Percentiles rank a stretch among this genome's conserved stretches.
Conservation (phyloP, 2,888 invertebrate species). For the Stenotaenia linearis region DNA sequence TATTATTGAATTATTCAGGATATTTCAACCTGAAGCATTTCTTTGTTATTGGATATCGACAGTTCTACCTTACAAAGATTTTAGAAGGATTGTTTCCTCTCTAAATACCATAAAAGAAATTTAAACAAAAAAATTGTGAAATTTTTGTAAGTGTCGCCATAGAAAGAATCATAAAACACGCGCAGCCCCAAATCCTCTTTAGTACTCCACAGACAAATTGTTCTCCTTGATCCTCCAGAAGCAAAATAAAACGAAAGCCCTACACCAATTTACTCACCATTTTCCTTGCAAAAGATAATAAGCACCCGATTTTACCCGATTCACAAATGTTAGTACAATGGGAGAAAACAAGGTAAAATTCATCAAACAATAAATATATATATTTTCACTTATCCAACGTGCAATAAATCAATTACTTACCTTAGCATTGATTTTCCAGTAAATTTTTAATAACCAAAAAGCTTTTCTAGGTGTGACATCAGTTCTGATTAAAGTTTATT, state of each 20-base stretch:
- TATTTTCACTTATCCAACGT: background rate
- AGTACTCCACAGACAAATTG: background rate
- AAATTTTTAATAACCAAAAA: background rate
- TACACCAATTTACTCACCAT: background rate
- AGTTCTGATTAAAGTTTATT: background rate
- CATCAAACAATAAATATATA: background rate
- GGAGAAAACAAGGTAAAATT: background rate
- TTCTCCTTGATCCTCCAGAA: conserved; percentile 3
- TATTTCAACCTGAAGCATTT: too few species aligned
- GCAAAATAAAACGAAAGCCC: background rate
- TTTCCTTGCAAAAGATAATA: background rate
- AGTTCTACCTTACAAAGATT: background rate
- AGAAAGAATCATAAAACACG: background rate
- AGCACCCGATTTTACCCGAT: background rate
- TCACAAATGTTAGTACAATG: background rate
- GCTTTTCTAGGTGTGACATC: background rate
- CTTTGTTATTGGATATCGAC: too few species aligned
- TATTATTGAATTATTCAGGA: too few species aligned
- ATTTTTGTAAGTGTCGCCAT: background rate
- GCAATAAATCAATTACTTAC: background rate
- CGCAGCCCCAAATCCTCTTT: background rate
- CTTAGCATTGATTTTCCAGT: background rate
- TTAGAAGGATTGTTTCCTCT: background rate
- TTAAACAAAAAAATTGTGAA: background rate
- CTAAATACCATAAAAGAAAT: background rate